Evolutionary conservation across 2,113 vertebrate genomes (phyloP).

Genomic region (Cyanistes caeruleus): DNA sequence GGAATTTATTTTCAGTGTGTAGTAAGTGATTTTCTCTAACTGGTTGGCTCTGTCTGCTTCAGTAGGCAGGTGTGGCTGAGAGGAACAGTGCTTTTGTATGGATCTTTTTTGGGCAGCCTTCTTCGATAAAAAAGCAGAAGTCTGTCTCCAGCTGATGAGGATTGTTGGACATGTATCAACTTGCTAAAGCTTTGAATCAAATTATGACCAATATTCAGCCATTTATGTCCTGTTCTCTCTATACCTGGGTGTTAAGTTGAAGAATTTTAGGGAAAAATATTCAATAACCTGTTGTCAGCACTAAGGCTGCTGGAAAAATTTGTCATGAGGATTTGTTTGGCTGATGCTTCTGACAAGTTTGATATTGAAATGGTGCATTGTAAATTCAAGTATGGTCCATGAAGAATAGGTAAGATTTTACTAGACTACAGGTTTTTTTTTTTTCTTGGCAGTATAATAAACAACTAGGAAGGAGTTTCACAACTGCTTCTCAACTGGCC

Average conservation of each 20-base stretch:
- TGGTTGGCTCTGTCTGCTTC: background rate
- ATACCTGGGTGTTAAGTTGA: background rate
- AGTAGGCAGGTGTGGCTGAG: background rate
- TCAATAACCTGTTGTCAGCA: background rate
- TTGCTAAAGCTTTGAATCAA: background rate
- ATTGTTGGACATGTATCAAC: fast-evolving
- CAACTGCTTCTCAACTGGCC: background rate
- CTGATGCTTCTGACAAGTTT: background rate
- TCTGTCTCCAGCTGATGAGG: background rate
- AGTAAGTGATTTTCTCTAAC: background rate
- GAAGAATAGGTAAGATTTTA: background rate
- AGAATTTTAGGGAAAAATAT: background rate
- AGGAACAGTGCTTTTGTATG: background rate
- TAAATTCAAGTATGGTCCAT: background rate
- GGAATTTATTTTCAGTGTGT: background rate
- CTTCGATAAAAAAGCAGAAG: background rate
- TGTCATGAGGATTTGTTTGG: background rate
- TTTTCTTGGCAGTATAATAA: background rate
- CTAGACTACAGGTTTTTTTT: background rate
- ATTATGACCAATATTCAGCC: background rate
- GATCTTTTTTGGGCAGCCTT: background rate
- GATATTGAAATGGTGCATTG: background rate
- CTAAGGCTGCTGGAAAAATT: background rate
- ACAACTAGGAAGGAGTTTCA: background rate
- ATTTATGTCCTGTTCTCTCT: background rate